These are phyloP conservation scores for Lamellibrachia satsuma DNA, from an alignment of 2,888 invertebrate genomes.

Conservation along the genomic window DNA sequence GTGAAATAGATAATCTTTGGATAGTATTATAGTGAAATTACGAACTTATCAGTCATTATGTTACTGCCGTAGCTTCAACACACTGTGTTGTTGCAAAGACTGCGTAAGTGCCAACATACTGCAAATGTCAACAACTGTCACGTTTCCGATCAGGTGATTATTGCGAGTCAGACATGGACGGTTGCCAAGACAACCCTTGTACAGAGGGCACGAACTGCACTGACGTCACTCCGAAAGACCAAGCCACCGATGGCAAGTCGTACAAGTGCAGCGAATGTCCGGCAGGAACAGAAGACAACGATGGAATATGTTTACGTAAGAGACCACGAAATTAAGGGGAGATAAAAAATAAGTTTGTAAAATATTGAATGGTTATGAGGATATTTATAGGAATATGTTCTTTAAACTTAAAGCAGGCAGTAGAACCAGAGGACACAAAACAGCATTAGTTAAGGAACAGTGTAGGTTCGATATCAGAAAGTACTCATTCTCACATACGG, in stretches of 20 bases:
- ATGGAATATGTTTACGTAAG: background rate
- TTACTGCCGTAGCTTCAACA: background rate
- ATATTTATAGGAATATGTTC: too few species aligned
- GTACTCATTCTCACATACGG: too few species aligned
- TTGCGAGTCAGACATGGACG: conserved; percentile 19
- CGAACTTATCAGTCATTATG: too few species aligned
- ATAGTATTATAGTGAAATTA: too few species aligned
- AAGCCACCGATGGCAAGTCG: background rate
- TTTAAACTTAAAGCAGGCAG: too few species aligned
- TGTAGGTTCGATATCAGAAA: too few species aligned
- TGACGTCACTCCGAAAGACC: conserved; percentile 20
- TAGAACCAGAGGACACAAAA: too few species aligned
- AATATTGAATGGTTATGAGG: too few species aligned
- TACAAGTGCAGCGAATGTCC: conserved; percentile 27
- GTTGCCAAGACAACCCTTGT: conserved; percentile 21
- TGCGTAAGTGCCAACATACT: background rate
- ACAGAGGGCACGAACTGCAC: conserved; percentile 11
- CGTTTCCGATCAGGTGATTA: background rate
- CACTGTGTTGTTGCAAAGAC: background rate
- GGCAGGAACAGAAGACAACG: background rate
- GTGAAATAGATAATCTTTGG: too few species aligned
- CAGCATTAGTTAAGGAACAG: too few species aligned
- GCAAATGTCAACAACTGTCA: background rate
- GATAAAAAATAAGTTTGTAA: too few species aligned
- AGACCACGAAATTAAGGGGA: too few species aligned